Percentiles rank a stretch among this genome's conserved stretches.
These are phyloP conservation scores for Pteromalus puparum DNA, from an alignment of 1,140 invertebrate species.

Conservation along the genomic window DNA sequence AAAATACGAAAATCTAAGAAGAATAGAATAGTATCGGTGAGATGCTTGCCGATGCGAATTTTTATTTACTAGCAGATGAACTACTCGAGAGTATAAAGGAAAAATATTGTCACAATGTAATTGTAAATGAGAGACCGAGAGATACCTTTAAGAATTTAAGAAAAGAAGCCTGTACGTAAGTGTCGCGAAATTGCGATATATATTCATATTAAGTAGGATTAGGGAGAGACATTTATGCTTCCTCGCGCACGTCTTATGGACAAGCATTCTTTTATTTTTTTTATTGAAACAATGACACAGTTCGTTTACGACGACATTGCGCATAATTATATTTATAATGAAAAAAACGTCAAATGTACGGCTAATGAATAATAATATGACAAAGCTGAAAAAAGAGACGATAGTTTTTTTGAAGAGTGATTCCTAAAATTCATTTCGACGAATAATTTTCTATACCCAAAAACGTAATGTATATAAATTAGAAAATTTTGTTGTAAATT, in stretches of 20 bases:
- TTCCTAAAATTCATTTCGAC: background rate
- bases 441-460: background rate
- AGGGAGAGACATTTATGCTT: conserved; percentile 49
- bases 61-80: conserved; percentile 44
- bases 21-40: conserved; percentile 13
- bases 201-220: conserved; percentile 42
- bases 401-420: background rate
- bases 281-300: conserved; percentile 4
- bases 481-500: conserved; percentile 45
- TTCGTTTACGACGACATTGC: conserved; percentile 25
- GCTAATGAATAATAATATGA: background rate
- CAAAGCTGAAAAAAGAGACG: background rate
- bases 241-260: conserved; percentile 14
- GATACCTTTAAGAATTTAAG: conserved; percentile 37
- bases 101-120: conserved; percentile 45
- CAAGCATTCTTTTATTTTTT: conserved; percentile 17
- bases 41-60: conserved; percentile 6
- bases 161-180: conserved; percentile 43
- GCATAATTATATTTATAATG: conserved; percentile 46
- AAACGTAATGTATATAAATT: conserved; percentile 36
- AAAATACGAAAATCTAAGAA: conserved; percentile 40
- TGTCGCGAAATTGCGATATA: conserved; percentile 25
- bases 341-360: conserved; percentile 23
- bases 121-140: conserved; percentile 33
- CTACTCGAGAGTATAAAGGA: conserved; percentile 34